phyloP scores from a whole-genome alignment of 2,113 vertebrate species.

The Misgurnus mizolepis region DNA sequence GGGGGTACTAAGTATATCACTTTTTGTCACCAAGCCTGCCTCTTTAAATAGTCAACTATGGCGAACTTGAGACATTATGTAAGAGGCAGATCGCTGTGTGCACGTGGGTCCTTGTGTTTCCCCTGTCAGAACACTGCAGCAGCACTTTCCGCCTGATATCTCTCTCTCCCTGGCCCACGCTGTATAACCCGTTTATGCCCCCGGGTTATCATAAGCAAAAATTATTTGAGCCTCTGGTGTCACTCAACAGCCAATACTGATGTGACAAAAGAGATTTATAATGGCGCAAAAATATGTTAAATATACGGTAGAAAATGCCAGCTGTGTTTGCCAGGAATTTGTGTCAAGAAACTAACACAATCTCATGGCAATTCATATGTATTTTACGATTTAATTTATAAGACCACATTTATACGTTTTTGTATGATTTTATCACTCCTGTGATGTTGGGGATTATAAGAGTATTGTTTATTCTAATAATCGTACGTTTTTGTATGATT shows the following conservation, averaged over 20 bases:
- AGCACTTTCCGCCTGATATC: constrained; percentile 52
- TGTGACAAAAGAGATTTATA: constrained; percentile 25
- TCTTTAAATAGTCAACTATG: constrained; percentile 78
- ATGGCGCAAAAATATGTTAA: background rate
- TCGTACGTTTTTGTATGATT: no score
- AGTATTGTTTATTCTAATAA: no score
- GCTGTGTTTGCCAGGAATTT: no score
- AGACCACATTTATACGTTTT: no score
- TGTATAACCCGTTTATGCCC: constrained; percentile 19
- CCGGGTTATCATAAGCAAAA: background rate
- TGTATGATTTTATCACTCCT: no score
- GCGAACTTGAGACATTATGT: constrained; percentile 78
- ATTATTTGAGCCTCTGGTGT: constrained; percentile 23
- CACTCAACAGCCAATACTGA: constrained; percentile 29
- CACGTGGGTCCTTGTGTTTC: constrained; percentile 57
- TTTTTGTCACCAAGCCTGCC: constrained; percentile 76
- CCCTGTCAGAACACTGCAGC: constrained; percentile 53
- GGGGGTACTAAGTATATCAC: constrained; percentile 77
- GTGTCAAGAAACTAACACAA: no score
- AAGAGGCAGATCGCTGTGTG: constrained; percentile 70
- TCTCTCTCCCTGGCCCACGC: constrained; percentile 26
- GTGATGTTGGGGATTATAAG: no score
- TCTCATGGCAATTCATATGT: no score
- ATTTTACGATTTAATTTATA: no score
- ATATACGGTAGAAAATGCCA: background rate